Base-by-base conservation (phyloP, 2,888 invertebrate species). In the Sympetrum striolatum region DNA sequence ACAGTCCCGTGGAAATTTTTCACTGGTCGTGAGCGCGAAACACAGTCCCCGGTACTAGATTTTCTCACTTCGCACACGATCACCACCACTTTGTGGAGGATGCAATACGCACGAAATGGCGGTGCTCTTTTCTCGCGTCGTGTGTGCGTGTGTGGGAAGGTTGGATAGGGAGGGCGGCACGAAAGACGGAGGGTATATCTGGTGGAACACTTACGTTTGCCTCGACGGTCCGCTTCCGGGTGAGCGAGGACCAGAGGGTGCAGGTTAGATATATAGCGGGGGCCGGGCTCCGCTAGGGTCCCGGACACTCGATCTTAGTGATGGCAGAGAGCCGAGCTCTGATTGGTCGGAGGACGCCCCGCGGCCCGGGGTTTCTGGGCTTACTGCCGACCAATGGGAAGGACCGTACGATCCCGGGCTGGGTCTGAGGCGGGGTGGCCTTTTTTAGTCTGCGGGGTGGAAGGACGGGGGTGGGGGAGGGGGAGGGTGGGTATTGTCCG, bases 381-480 rank as follows among this genome's bases (percentile, higher is more conserved):
- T 60, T 35, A 37, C 18, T 60, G 86, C 37, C 60, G 39, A 39
- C 86, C 86, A 86, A 86, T 86, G 0, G 37, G 86, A 37, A 60
- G 58, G 15, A 37, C 0, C 86, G 86, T 86, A 8, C n/a, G 22
- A 86, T 22, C 18, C 37, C 0, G 10, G 12, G 86, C 86, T 86
- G 86, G 86, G 86, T n/a, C 22, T 37, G 31, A 86, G 86, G 86
- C 86, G 86, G 86, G 86, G 86, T 86, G 86, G 86, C 86, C 86
- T 86, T 86, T 86, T 86, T 86, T 86, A 86, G 86, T 86, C 86
- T 86, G 86, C 86, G 86, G 86, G 86, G 86, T 86, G 86, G 86
- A 86, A 86, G 86, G 86, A 86, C 86, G 86, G 86, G 64, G n/a
- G 60, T 60, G 86, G 86, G 86, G 86, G n/a, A 60, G 25, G 58